Evolutionary conservation across 2,113 vertebrate genomes (phyloP), one percentile per base, ranked within the genome.

Genomic region (Hyla sarda): DNA sequence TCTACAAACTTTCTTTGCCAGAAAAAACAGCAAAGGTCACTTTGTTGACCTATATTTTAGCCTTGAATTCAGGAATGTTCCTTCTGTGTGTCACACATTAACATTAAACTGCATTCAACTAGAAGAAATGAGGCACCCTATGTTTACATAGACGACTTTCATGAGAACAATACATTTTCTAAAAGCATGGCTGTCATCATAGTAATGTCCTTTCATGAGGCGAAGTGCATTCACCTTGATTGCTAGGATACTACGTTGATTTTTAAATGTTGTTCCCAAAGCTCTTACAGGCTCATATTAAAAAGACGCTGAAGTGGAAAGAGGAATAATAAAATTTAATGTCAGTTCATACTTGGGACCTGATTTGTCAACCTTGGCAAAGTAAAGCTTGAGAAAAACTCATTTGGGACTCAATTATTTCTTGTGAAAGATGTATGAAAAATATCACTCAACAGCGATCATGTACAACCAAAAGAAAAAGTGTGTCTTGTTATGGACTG

Each of bases 161-260:
- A 82, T 82, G 41, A 74, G 69, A 41, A 67, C 19, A 82, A 82
- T 82, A 74, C 25, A 72, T 87, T 82, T 82, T 72, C 65, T 56
- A 71, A 60, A 81, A 82, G 77, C 67, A 34, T 60, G 48, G 48
- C 37, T 74, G 67, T 87, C 85, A 82, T 74, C 56, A 23, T 23
- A n/a, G 50, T 82, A 82, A 87, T 87, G 69, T 87, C 72, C 69
- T 74, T 87, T 74, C 85, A 62, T 2, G n/a, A 81, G 76, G 84
- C 32, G 60, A 86, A 72, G 69, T 82, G 78, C 77, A 82, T 82
- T 87, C 77, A 74, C 78, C 69, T 82, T 87, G 85, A 78, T 87
- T 87, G 78, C 85, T 45, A 72, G 67, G 85, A 82, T 47, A 87
- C 85, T 62, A 79, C 32, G 69, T 82, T 62, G 67, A 47, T 74